These are phyloP conservation scores for Nematolebias whitei DNA, from an alignment of 2,113 vertebrate species.

Conservation along the genomic window DNA sequence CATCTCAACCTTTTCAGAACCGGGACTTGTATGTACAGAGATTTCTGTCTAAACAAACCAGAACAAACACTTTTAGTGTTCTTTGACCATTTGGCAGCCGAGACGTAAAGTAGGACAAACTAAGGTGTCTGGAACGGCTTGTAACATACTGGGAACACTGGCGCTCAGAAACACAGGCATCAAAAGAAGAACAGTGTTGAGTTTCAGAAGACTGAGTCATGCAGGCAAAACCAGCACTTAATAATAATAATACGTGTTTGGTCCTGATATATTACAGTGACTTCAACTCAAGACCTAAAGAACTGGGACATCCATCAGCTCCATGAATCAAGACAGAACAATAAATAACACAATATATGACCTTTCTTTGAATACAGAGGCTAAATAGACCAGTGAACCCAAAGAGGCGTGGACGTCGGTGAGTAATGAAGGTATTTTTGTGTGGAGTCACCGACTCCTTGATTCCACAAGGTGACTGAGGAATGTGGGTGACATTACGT, in stretches of 20 bases:
- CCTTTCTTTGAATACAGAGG: not conserved
- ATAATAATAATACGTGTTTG: slow-evolving; percentile 8
- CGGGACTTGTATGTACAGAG: no score
- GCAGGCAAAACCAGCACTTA: slow-evolving; percentile 40
- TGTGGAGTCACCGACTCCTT: slow-evolving; percentile 43
- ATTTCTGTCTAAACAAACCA: slow-evolving; percentile 47
- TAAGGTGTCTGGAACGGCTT: slow-evolving; percentile 39
- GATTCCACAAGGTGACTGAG: slow-evolving; percentile 52
- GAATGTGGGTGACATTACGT: slow-evolving; percentile 23
- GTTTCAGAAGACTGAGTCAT: slow-evolving; percentile 49
- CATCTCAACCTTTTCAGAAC: no score
- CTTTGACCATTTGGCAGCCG: slow-evolving; percentile 45
- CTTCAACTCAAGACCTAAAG: slow-evolving; percentile 25
- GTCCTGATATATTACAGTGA: slow-evolving; percentile 51
- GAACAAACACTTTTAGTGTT: slow-evolving; percentile 41
- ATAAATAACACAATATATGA: slow-evolving; percentile 35
- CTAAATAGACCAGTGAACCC: no score
- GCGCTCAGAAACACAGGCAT: slow-evolving; percentile 9
- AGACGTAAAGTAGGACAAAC: slow-evolving; percentile 34
- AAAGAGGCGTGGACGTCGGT: slow-evolving; percentile 57
- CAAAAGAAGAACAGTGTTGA: slow-evolving; percentile 11
- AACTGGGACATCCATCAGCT: slow-evolving; percentile 10
- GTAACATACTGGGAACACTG: slow-evolving; percentile 20
- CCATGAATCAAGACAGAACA: not conserved
- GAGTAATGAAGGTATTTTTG: slow-evolving; percentile 39